Base-by-base conservation (phyloP, 2,888 invertebrate species). In the Ctenicera cuprea region DNA sequence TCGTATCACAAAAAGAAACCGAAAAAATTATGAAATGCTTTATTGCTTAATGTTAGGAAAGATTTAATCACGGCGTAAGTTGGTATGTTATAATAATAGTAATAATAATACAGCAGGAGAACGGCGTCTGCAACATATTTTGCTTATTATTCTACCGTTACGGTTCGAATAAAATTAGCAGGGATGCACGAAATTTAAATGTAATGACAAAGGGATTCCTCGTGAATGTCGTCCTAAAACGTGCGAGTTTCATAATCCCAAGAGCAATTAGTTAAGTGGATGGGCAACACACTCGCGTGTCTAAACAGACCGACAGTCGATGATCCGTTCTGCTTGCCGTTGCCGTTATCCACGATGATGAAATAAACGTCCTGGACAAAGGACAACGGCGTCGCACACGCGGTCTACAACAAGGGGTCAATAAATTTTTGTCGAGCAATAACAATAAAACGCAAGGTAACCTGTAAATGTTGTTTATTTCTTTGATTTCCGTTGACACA, bases 401-500 rank as follows among this genome's bases (percentile, higher is more conserved):
- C 61, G 33, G 54, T 45, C 18, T 30, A 37, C 61, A 38, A 65
- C 59, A 71, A 43, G 26, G 54, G 45, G 37, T 41, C 64, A 37
- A 73, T 73, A 73, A 73, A 73, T 73, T 73, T 73, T 63, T 62
- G 43, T 20, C 16, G 50, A 45, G 57, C 18, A 65, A 59, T 70
- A 59, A 65, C 59, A 65, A 69, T 69, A 73, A 64, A 69, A 73
- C 66, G 67, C 67, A 71, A 81, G 81, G 82, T 80, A 57, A 57
- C 43, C 64, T 73, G 54, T 64, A 68, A 73, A 64, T 79, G 82
- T 83, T 80, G 80, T 84, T 84, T 83, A 84, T 84, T 83, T 81
- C 82, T 83, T 83, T 83, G 83, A 83, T 84, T 83, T 83, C 82
- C 83, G 81, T 81, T 79, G 80, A 79, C 82, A 80, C 79, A 76